Percentiles rank a stretch among this genome's conserved stretches.
Evolutionary conservation across 2,888 invertebrate genomes (phyloP).

Genomic region (Scaptodrosophila latifasciaeformis): DNA sequence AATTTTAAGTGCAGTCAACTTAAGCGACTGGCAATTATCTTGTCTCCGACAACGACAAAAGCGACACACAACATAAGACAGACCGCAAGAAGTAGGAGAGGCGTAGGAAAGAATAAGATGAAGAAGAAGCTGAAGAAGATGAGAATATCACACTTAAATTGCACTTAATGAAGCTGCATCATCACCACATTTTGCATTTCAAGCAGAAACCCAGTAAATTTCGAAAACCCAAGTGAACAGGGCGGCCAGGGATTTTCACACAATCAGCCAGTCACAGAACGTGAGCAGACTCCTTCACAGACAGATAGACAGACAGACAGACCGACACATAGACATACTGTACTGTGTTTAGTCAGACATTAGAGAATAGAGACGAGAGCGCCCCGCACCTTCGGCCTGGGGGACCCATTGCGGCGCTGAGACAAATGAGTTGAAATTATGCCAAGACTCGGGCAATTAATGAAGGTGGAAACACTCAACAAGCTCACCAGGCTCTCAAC

Average conservation of each 20-base stretch:
- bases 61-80: no score
- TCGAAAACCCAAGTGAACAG: no score
- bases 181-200: constrained; percentile 64
- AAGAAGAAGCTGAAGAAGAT: background rate
- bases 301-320: constrained; percentile 39
- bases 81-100: constrained; percentile 14
- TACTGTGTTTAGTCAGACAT: no score
- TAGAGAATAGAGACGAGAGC: no score
- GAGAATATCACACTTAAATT: constrained; percentile 58
- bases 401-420: constrained; percentile 23
- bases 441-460: constrained; percentile 69
- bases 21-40: constrained; percentile 43
- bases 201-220: constrained; percentile 8
- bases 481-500: no score
- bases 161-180: constrained; percentile 64
- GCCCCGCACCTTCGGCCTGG: constrained; percentile 52
- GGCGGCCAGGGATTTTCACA: no score
- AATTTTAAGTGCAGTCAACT: no score
- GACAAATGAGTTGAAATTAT: constrained; percentile 67
- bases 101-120: background rate
- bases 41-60: constrained; percentile 46
- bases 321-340: constrained; percentile 5
- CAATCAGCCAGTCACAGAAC: constrained; percentile 20
- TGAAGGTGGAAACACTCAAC: constrained; percentile 50
- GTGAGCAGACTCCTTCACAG: constrained; percentile 53